Base-by-base conservation (phyloP, 2,113 vertebrate genomes). In the Datnioides undecimradiatus region DNA sequence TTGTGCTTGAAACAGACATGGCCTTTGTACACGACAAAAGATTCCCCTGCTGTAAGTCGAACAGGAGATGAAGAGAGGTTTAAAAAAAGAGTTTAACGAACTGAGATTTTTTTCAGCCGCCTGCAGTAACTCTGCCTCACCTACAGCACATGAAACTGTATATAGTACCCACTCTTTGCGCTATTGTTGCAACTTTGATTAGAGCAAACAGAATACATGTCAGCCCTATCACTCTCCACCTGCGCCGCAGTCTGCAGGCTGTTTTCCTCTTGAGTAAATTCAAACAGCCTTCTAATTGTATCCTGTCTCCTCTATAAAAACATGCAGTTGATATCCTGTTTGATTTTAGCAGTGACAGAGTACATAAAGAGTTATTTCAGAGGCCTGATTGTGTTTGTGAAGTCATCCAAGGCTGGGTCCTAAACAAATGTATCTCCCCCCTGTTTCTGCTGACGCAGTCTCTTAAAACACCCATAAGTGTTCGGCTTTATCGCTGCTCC, bases 401-500 rank as follows among this genome's bases (percentile, higher is more conserved):
- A 68, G 55, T 65, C 40, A 77, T 74, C 63, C 64, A 55, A 70
- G 21, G 41, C 76, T 64, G 58, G 52, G 25, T 31, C 70, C 68
- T 57, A 65, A 81, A 79, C 66, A 88, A 76, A 66, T 69, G 79
- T 70, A 79, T 79, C 78, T 69, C 41, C 49, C 69, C 57, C 67
- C 52, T 31, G 5, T 73, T 77, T 83, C 76, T 87, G 82, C 89
- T 87, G 88, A 87, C 27, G 19, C 40, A 25, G 45, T 73, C 46
- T 89, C 86, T 87, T 82, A 84, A 91, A 89, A 85, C 73, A 82
- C 81, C 60, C 11, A 1, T 52, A 75, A 88, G 83, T 80, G 80
- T 80, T 82, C 55, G 29, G 83, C 79, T 90, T 90, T 86, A 92
- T 92, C 85, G 40, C 51, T 19, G 7, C 27, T 87, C 90, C 84